Base-by-base conservation (phyloP, 2,797 vertebrate genomes). In the Ctenosaura bakeri region DNA sequence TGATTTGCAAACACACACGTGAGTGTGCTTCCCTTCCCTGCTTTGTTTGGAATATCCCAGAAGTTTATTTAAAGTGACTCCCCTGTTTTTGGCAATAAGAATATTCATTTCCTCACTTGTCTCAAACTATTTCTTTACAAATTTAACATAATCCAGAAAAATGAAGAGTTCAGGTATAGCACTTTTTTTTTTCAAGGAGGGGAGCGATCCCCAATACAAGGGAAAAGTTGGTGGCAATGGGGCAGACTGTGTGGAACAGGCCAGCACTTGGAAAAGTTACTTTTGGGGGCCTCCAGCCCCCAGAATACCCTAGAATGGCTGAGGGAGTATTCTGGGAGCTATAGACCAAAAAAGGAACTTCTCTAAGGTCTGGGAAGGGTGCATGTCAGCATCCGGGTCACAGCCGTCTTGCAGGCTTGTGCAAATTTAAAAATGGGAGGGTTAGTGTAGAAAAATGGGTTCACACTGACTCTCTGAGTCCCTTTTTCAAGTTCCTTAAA, bases 301-400 rank as follows among this genome's bases (percentile, higher is more conserved):
- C 59, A 62, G 20, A 62, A 62, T 62, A 62, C 20, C 4, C 1
- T 20, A 62, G 59, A 62, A 62, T 62, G 20, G 59, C 59, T 6
- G 59, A 62, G 56, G 5, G 3, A 62, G 59, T 22, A 62, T 62
- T 62, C 59, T 62, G 20, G 59, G 22, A 62, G 20, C 59, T 62
- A 20, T 62, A 62, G 59, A 62, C 20, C 59, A 62, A 62, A 62
- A 62, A 62, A 0, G 20, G 20, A 22, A 62, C 6, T 62, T 62
- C 6, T 62, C 59, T 13, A 62, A 62, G 16, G 18, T 20, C 35
- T 35, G 73, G 35, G 52, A 29, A 52, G 22, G 26, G 13, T 14
- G n/a, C 5, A 42, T 29, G 24, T 3, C 0, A 5, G 22, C 2
- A 26, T 42, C 16, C 35, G 3, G 3, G 0, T 16, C 9, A 1